Percentiles rank a stretch among this genome's conserved stretches.
Conservation (phyloP, 2,797 vertebrate genomes). For the Cichlasoma orientale region DNA sequence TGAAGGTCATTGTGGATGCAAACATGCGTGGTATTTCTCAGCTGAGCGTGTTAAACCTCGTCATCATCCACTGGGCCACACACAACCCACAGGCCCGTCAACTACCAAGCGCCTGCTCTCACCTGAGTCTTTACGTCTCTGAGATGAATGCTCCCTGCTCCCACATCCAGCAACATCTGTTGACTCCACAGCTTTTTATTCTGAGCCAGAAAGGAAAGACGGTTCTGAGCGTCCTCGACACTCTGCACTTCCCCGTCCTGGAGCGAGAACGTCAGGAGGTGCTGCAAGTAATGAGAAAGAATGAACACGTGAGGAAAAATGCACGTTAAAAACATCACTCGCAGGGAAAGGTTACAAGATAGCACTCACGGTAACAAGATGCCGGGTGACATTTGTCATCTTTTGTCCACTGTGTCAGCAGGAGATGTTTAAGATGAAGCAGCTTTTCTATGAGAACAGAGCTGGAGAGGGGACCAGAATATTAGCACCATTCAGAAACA, state of each 20-base stretch:
- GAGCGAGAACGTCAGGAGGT: conserved; percentile 85
- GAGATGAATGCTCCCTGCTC: conserved; percentile 52
- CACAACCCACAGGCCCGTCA: neutral
- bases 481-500: neutral
- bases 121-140: conserved; percentile 75
- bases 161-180: conserved; percentile 81
- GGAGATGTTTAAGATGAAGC: neutral
- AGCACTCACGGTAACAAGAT: conserved; percentile 84
- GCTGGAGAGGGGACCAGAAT: neutral
- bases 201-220: conserved; percentile 80
- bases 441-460: neutral
- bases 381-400: conserved; percentile 81
- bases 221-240: conserved; percentile 84
- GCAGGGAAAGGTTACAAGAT: neutral
- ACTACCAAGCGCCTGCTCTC: neutral
- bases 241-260: conserved; percentile 82
- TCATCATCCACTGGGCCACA: neutral
- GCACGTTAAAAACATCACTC: too few species aligned
- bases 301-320: neutral
- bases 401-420: conserved; percentile 1
- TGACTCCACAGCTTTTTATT: conserved; percentile 86
- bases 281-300: conserved; percentile 55
- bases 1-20: neutral
- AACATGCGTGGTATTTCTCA: neutral
- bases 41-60: neutral